Percentiles rank a stretch among this genome's conserved stretches.
phyloP scores from a whole-genome alignment of 2,797 vertebrate genomes.

The Pseudochirops corinnae region DNA sequence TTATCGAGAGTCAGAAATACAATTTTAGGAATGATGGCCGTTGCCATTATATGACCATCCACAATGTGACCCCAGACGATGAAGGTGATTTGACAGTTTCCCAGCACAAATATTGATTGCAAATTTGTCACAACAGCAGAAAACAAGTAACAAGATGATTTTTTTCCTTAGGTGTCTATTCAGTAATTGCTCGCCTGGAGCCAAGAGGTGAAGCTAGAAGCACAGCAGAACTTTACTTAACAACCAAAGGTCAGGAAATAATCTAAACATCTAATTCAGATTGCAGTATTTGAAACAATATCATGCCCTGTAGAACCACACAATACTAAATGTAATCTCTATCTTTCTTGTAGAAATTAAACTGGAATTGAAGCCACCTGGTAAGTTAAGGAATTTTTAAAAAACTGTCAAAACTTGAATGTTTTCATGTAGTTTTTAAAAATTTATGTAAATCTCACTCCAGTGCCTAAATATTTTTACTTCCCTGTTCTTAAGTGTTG shows the following conservation, averaged over 20 bases:
- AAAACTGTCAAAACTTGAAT: conserved; percentile 9
- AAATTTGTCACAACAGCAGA: not conserved
- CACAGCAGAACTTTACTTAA: conserved; percentile 97
- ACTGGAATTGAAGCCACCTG: conserved; percentile 92
- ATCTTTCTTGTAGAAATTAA: conserved; percentile 94
- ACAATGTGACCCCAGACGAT: conserved; percentile 96
- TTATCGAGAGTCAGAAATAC: conserved; percentile 96
- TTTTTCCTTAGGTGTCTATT: conserved; percentile 92
- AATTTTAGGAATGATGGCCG: conserved; percentile 96
- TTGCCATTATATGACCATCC: conserved; percentile 99
- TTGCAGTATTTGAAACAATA: conserved; percentile 39
- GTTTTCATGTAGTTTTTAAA: conserved; percentile 33
- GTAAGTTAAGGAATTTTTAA: conserved; percentile 84
- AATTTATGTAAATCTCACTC: conserved; percentile 37
- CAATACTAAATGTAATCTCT: conserved; percentile 76
- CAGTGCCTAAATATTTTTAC: conserved; percentile 15
- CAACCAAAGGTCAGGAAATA: conserved; percentile 94
- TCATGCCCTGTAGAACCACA: conserved; percentile 61
- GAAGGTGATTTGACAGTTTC: conserved; percentile 91
- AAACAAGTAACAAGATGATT: conserved; percentile 36
- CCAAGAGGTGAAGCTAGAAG: conserved; percentile 98
- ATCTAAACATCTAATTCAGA: not conserved
- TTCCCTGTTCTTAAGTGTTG: conserved; percentile 55
- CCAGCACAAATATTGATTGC: not conserved
- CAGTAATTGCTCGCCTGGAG: conserved; percentile 97